A percentile compares a stretch with the other conserved stretches of the same genome.
phyloP scores from a whole-genome alignment of 2,113 vertebrate species.

The Psettodes erumei region DNA sequence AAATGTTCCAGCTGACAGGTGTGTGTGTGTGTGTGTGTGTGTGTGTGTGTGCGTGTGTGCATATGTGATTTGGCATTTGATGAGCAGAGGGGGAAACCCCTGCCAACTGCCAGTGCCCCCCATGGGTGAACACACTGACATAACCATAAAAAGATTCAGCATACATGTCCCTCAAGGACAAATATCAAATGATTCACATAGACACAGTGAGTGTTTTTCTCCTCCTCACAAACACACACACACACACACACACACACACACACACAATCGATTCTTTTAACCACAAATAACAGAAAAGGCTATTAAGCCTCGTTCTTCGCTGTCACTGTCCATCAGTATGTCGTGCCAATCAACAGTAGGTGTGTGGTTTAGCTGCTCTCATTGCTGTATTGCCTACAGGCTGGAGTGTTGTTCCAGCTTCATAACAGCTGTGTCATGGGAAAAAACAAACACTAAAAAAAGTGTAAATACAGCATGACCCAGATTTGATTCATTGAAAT shows the following conservation, averaged over 20 bases:
- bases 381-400: not conserved
- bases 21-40: not conserved
- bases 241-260: too few relatives aligned
- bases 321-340: slow-evolving; percentile 10
- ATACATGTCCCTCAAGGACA: not conserved
- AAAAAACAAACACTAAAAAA: not conserved
- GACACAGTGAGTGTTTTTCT: not conserved
- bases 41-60: not conserved
- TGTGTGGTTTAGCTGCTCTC: not conserved
- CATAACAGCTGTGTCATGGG: not conserved
- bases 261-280: not conserved
- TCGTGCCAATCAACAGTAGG: not conserved
- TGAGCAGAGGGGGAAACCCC: not conserved
- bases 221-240: not conserved
- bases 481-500: not conserved
- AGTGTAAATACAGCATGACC: not conserved
- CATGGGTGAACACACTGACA: not conserved
- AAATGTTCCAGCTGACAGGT: slow-evolving; percentile 22
- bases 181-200: slow-evolving; percentile 3
- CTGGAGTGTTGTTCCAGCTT: not conserved
- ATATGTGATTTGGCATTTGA: slow-evolving; percentile 19
- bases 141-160: not conserved
- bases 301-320: not conserved
- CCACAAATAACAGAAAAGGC: slow-evolving; percentile 10
- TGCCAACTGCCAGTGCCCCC: not conserved